Conservation (phyloP, 2,113 vertebrate species). For the Hemiscyllium ocellatum region DNA sequence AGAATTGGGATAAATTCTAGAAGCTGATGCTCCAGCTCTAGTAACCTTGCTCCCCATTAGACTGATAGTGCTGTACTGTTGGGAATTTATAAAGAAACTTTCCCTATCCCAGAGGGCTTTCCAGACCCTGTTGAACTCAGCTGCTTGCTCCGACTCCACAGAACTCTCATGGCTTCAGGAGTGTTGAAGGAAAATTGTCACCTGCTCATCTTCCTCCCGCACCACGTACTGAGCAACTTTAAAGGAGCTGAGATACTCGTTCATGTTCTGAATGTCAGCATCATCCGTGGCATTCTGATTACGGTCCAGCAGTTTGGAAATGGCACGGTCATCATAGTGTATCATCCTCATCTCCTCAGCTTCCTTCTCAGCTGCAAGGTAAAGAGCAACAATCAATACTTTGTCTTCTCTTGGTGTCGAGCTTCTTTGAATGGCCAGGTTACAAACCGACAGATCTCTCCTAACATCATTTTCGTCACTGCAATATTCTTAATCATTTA, state of each 20-base stretch:
- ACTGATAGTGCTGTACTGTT: background rate
- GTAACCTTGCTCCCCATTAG: background rate
- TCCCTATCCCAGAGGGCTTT: background rate
- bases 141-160: no score
- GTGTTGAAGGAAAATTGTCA: constrained; percentile 51
- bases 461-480: background rate
- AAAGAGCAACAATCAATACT: background rate
- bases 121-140: background rate
- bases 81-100: no score
- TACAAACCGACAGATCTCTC: background rate
- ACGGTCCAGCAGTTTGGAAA: constrained; percentile 90
- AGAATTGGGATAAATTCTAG: background rate
- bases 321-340: constrained; percentile 90
- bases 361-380: constrained; percentile 65
- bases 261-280: constrained; percentile 97
- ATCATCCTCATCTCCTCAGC: constrained; percentile 93
- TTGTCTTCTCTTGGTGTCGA: background rate
- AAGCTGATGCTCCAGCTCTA: background rate
- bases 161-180: background rate
- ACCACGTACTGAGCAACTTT: constrained; percentile 98
- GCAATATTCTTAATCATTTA: background rate
- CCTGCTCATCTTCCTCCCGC: constrained; percentile 91
- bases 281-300: constrained; percentile 89
- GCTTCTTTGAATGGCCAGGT: background rate
- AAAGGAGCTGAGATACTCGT: constrained; percentile 97